Evolutionary conservation across 2,113 vertebrate species (phyloP), one percentile per base, ranked within the genome.

Genomic region (Plecturocebus donacophilus): DNA sequence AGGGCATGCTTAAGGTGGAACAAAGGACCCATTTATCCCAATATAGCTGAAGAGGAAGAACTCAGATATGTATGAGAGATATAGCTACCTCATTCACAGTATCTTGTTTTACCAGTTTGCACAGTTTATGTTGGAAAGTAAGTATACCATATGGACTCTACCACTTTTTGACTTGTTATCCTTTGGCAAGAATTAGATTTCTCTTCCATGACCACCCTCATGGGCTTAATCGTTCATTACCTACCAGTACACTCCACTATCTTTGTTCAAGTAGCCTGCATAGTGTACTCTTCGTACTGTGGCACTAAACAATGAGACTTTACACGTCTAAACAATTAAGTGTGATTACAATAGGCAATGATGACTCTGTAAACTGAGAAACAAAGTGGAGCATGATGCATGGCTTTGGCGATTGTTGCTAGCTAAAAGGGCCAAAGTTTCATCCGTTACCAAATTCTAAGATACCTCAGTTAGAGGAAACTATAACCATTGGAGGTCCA

Each of bases 41-140:
- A 76, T 23, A 75, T 4, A 79, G 35, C 12, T 45, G 21, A 82
- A 75, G 21, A 89, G 8, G 17, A 42, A 87, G 20, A 45, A 61
- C 3, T 5, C 19, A 56, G 11, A 21, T 25, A 56, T 27, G 8
- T 32, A 0, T 10, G 2, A 35, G 6, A 40, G 5, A 56, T 17
- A 23, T 6, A 75, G 23, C 12, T 35, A 54, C 2, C 1, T 14
- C 2, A n/a, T 6, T 1, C 12, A 27, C 5, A 58, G 3, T 47
- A 58, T 49, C 30, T 79, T 90, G 40, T n/a, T 82, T 91, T 16
- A 42, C 0, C 10, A 25, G 5, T 71, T 61, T 90, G 7, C 5
- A 77, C 23, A 91, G 7, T 25, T 83, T 25, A 9, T 4, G 2
- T 64, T 71, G 81, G 8, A 30, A 86, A 82, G 3, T 8, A 14